phyloP scores from a whole-genome alignment of 2,888 invertebrate genomes.

The Exephanes ischioxanthus region DNA sequence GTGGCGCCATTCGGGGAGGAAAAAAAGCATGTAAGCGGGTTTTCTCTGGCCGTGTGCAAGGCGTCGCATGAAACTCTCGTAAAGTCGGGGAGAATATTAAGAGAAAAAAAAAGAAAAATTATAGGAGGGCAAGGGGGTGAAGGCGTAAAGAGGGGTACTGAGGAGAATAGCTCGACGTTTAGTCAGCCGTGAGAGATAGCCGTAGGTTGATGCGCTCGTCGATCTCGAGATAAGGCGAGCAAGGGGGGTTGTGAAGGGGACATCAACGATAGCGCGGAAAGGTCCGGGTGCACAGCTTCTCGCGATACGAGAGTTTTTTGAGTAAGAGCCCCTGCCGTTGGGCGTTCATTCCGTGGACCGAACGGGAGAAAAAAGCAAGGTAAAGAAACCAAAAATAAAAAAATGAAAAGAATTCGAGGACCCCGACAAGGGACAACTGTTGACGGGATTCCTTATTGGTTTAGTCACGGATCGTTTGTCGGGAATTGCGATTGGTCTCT shows the following conservation, averaged over 20 bases:
- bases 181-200: constrained; percentile 58
- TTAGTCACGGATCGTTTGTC: constrained; percentile 79
- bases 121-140: constrained; percentile 1
- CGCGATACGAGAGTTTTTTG: background rate
- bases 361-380: constrained; percentile 13
- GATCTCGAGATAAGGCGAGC: constrained; percentile 9
- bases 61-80: constrained; percentile 64
- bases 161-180: constrained; percentile 62
- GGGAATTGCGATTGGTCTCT: constrained; percentile 74
- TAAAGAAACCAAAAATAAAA: constrained; percentile 20
- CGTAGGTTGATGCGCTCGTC: constrained; percentile 35
- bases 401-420: constrained; percentile 20
- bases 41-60: constrained; percentile 62
- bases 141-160: background rate
- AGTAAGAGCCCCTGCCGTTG: too few species aligned
- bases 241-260: background rate
- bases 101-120: constrained; percentile 4
- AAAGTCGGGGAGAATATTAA: constrained; percentile 56
- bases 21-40: background rate
- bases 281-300: background rate
- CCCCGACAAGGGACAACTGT: constrained; percentile 18
- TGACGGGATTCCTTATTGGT: constrained; percentile 77
- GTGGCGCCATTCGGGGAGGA: constrained; percentile 46
- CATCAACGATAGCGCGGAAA: background rate
- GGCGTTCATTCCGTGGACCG: background rate